Conservation (phyloP, 2,888 invertebrate genomes). For the Eledona agricola region DNA sequence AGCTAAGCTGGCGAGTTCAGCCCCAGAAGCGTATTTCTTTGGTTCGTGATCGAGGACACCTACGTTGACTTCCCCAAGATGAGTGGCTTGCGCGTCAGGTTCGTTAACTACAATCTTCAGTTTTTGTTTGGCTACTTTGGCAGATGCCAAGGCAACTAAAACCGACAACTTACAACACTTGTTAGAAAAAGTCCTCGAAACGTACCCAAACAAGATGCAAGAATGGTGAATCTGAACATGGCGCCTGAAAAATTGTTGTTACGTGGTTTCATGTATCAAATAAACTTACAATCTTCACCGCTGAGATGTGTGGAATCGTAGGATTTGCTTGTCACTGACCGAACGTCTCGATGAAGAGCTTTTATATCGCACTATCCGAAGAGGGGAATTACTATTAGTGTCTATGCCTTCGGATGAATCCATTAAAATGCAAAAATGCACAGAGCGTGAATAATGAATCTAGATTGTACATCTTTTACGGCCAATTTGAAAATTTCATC, state of each 20-base stretch:
- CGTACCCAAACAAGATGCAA: conserved; percentile 34
- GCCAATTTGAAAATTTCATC: conserved; percentile 17
- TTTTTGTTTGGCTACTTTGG: conserved; percentile 25
- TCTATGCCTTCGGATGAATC: conserved; percentile 17
- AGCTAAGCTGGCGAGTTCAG: conserved; percentile 72
- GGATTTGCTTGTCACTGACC: conserved; percentile 23
- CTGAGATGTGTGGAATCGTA: conserved; percentile 7
- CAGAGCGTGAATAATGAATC: conserved; percentile 29
- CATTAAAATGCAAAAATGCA: conserved; percentile 21
- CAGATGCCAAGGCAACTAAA: conserved; percentile 29
- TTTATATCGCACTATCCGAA: conserved; percentile 9
- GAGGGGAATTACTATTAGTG: conserved; percentile 18
- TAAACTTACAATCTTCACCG: conserved; percentile 9
- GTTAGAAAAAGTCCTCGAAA: conserved; percentile 6
- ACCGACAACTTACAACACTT: too few relatives aligned
- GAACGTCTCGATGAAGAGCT: not conserved
- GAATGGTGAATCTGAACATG: conserved; percentile 36
- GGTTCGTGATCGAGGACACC: conserved; percentile 1
- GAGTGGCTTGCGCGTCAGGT: conserved; percentile 29
- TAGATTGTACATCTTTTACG: conserved; percentile 22
- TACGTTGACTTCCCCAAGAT: conserved; percentile 22
- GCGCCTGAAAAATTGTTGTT: conserved; percentile 9
- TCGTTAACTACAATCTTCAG: conserved; percentile 24
- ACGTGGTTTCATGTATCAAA: not conserved
- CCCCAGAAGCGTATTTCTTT: conserved; percentile 70